Base-by-base conservation (phyloP, 1,140 invertebrate genomes). In the Spodoptera frugiperda region DNA sequence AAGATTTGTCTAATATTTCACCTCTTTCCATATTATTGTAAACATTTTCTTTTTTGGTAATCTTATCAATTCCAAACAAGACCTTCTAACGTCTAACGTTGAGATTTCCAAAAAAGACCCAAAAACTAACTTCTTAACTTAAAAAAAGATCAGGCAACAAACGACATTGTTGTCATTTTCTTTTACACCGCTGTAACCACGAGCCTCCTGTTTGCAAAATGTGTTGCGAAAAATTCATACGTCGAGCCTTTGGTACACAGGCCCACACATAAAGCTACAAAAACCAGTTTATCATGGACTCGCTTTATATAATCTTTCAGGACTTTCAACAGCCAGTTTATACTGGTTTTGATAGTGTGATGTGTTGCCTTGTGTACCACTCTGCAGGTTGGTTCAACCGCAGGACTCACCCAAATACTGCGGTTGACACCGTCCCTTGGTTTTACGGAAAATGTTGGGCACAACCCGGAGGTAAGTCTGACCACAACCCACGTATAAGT, bases 221-320 rank as follows among this genome's bases (percentile, higher is more conserved):
- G 71, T 73, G 71, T 61, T 61, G 59, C 54, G 10, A 61, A 73
- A 73, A 73, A 73, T 73, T 73, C 44, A 73, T 73, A 17, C 30
- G 19, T 73, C 55, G 3, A 61, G 44, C 55, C 55, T 73, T 73
- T 73, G 33, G 71, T 30, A 25, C 5, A 25, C 25, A 25, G 0
- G 1, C 3, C 25, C 2, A 25, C 25, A 25, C 25, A 2, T 25
- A 2, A 25, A 25, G 25, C 25, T 4, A 25, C n/a, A 25, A 3
- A 25, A 25, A 25, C 25, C 25, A 25, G 25, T 2, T 1, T 25
- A 25, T 1, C 25, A 2, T 25, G 25, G 1, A 3, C 25, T 25
- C 25, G 25, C 25, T 25, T 25, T 25, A 25, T 25, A 25, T 25
- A 25, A 25, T 25, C 25, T 25, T 25, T 25, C 25, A 25, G 5